These are phyloP conservation scores for Brachylomia viminalis DNA, from an alignment of 2,888 invertebrate species.

Conservation along the genomic window DNA sequence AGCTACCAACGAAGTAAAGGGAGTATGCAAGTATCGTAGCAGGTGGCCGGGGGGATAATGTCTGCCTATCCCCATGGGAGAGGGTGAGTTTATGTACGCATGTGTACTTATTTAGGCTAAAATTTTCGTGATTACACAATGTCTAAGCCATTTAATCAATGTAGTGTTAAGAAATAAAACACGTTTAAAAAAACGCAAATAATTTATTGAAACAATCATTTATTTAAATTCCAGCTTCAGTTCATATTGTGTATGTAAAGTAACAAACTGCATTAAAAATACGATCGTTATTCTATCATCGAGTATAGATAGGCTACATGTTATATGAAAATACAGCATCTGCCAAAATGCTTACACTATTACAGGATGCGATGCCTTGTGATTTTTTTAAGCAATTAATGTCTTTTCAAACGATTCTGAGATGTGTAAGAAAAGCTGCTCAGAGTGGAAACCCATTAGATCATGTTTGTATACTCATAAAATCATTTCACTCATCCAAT, in stretches of 20 bases:
- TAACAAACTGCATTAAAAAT: slow-evolving; percentile 57
- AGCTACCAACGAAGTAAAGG: not conserved
- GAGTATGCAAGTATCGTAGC: not conserved
- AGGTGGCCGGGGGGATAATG: not conserved
- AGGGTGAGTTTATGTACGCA: not conserved
- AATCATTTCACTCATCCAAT: slow-evolving; percentile 16
- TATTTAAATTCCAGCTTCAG: slow-evolving; percentile 46
- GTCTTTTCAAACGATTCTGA: slow-evolving; percentile 53
- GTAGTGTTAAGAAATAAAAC: slow-evolving; percentile 43
- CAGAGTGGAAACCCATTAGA: not conserved
- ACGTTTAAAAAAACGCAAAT: slow-evolving; percentile 58
- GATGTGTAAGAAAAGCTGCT: slow-evolving; percentile 30
- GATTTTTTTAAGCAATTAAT: slow-evolving; percentile 48
- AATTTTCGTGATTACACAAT: not conserved
- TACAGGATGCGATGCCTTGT: slow-evolving; percentile 53
- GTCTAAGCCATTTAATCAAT: slow-evolving; percentile 6
- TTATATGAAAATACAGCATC: slow-evolving; percentile 47
- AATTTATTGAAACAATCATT: slow-evolving; percentile 66
- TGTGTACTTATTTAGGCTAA: not conserved
- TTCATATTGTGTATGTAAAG: slow-evolving; percentile 46
- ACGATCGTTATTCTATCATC: slow-evolving; percentile 29
- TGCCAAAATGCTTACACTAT: slow-evolving; percentile 50
- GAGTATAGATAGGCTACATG: slow-evolving; percentile 23
- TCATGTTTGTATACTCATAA: slow-evolving; percentile 8
- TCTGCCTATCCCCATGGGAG: not conserved